These are phyloP conservation scores for Semotilus atromaculatus DNA, from an alignment of 2,797 vertebrate genomes.

Conservation along the genomic window DNA sequence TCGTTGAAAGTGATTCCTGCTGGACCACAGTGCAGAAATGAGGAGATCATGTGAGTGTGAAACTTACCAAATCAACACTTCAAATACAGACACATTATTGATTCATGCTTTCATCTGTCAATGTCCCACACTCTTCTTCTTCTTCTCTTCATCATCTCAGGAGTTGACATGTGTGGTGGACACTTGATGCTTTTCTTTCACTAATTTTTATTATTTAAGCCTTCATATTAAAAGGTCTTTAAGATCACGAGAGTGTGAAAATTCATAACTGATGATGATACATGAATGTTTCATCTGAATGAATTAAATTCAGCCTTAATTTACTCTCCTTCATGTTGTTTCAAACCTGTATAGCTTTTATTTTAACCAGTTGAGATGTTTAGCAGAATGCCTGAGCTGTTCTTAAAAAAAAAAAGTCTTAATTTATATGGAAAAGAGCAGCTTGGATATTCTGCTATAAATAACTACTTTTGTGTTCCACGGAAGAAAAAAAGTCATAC, in stretches of 20 bases:
- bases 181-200: not conserved
- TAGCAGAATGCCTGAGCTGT: not conserved
- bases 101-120: too few relatives aligned
- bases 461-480: too few relatives aligned
- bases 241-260: not conserved
- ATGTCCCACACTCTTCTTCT: too few relatives aligned
- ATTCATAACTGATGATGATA: not conserved
- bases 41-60: slow-evolving; percentile 70
- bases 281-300: not conserved
- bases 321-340: not conserved
- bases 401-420: not conserved
- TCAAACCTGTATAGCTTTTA: not conserved
- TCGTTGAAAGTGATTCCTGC: not conserved
- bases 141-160: not conserved
- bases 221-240: not conserved
- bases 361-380: not conserved
- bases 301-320: not conserved
- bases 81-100: not conserved
- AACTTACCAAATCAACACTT: not conserved
- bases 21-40: slow-evolving; percentile 57
- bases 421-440: not conserved
- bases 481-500: not conserved
- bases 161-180: not conserved
- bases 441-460: not conserved
- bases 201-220: not conserved